Evolutionary conservation across 2,113 vertebrate genomes (phyloP), one percentile per base, ranked within the genome.

Genomic region (Ursus arctos): DNA sequence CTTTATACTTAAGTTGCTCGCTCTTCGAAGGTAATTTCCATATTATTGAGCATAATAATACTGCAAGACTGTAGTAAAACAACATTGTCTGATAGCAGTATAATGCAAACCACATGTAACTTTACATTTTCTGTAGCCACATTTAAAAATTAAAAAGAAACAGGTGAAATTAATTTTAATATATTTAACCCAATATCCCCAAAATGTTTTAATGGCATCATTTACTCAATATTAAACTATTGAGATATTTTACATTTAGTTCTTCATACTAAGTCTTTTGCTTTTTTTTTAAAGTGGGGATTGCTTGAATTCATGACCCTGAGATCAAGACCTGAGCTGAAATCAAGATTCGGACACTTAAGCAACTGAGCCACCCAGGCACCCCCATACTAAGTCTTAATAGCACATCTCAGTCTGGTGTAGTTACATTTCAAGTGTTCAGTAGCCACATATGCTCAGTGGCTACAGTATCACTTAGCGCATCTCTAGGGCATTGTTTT

Each of bases 121-220:
- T 83, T 94, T 55, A 87, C 36, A 61, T 87, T 82, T 88, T 76
- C 33, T 76, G 33, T 88, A n/a, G 59, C 53, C 19, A 83, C 10
- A 57, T 91, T 85, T 88, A 72, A 94, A 95, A 92, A 16, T 65
- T 74, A n/a, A 51, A 89, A 83, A 76, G 2, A 76, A 92, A 26
- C 5, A 18, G 24, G 18, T 67, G 18, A 84, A 95, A 51, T 84
- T 81, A 76, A 84, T 91, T 71, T 83, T 95, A 88, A 79, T 85
- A 76, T 91, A 49, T 90, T 90, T 90, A 76, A 63, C n/a, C n/a
- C 0, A 22, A 7, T 69, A 53, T 96, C 57, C 13, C 36, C 28
- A 47, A 53, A 59, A 36, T 53, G 33, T 53, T 72, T 61, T 69
- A 40, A 43, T 83, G 95, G 87, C 11, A 67, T 86, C 16, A 36